Evolutionary conservation across 2,113 vertebrate genomes (phyloP).

Genomic region (Sminthopsis crassicaudata): DNA sequence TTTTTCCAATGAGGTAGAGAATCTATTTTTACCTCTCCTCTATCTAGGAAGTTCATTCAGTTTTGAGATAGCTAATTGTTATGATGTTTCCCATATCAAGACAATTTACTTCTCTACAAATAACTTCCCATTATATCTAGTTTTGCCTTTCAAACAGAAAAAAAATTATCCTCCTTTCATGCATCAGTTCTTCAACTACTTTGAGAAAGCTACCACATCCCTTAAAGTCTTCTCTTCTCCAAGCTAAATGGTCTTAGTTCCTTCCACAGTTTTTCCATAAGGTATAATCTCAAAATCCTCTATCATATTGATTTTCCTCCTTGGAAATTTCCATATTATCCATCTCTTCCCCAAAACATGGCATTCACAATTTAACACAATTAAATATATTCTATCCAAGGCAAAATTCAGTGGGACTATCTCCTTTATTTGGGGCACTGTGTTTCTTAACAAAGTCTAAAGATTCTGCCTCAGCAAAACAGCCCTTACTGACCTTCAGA

Average conservation of each 20-base stretch:
- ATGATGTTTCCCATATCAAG: background rate
- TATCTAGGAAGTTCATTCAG: background rate
- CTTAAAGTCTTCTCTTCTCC: background rate
- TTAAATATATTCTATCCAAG: background rate
- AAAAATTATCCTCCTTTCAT: background rate
- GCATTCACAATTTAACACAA: background rate
- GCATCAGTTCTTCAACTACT: background rate
- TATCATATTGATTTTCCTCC: background rate
- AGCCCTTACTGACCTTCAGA: background rate
- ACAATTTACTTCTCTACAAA: background rate
- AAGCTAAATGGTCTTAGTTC: background rate
- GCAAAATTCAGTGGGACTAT: background rate
- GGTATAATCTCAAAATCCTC: background rate
- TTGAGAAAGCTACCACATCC: background rate
- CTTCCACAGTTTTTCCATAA: background rate
- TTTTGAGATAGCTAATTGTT: background rate
- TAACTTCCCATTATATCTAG: background rate
- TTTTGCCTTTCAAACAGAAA: background rate
- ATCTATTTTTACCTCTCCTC: background rate
- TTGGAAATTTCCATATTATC: background rate
- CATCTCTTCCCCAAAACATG: background rate
- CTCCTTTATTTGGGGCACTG: background rate
- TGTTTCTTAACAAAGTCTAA: background rate
- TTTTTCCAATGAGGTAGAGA: background rate
- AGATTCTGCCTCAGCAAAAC: background rate